These are phyloP conservation scores for Peromyscus attwateri DNA, from an alignment of 2,797 vertebrate species.

Conservation along the genomic window DNA sequence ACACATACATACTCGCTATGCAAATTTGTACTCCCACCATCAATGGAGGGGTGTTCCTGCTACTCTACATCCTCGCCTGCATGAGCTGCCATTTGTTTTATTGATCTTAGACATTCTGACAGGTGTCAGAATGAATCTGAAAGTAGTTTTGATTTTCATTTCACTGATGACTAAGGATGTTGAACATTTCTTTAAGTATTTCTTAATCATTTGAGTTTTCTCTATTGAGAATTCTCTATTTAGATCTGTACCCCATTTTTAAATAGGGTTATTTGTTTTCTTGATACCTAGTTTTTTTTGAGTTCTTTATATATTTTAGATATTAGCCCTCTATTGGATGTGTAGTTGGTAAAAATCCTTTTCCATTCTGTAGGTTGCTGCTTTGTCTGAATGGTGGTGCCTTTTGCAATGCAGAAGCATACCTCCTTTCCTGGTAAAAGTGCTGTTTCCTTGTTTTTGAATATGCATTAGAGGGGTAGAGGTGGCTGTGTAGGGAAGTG, in stretches of 20 bases:
- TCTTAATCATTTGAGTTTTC: neutral
- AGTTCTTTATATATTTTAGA: neutral
- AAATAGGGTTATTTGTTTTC: neutral
- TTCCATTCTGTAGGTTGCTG: neutral
- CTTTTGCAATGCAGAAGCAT: neutral
- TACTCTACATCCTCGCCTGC: neutral
- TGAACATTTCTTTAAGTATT: neutral
- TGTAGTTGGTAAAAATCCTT: neutral
- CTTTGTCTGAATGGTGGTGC: neutral
- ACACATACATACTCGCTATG: neutral
- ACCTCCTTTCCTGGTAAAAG: neutral
- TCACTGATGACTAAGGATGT: neutral
- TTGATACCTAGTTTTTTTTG: neutral
- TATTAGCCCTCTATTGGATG: neutral
- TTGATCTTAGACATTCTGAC: neutral
- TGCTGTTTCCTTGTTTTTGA: neutral
- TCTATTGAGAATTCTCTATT: neutral
- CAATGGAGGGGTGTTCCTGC: neutral
- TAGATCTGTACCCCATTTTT: neutral
- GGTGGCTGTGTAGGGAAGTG: neutral
- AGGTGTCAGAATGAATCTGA: neutral
- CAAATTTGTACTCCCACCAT: neutral
- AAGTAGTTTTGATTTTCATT: neutral
- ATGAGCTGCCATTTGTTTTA: neutral
- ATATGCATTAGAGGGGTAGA: neutral